Conservation (phyloP, 2,888 invertebrate species). For the Hyposoter dolosus region DNA sequence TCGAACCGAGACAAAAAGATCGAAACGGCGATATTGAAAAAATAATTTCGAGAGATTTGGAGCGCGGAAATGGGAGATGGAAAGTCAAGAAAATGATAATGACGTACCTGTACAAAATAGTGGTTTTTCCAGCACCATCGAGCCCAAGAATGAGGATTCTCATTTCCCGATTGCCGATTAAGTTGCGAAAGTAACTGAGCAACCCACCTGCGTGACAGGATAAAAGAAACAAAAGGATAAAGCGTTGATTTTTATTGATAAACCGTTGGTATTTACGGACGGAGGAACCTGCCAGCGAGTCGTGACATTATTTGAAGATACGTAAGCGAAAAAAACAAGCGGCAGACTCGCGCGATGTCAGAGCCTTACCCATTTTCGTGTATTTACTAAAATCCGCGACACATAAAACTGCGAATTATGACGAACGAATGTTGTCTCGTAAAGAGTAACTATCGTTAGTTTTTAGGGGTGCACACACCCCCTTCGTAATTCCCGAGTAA, state of each 20-base stretch:
- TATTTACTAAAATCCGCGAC: slow-evolving; percentile 71
- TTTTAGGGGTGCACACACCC: slow-evolving; percentile 41
- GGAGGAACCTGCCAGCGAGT: slow-evolving; percentile 46
- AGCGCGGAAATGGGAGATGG: not conserved
- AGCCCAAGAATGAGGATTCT: slow-evolving; percentile 98
- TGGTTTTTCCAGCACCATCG: slow-evolving; percentile 99
- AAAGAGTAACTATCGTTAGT: slow-evolving; percentile 6
- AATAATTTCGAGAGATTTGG: not conserved
- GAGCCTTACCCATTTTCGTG: slow-evolving; percentile 77
- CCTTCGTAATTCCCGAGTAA: slow-evolving; percentile 48
- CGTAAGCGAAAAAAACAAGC: slow-evolving; percentile 15
- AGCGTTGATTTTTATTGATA: not conserved
- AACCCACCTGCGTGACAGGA: slow-evolving; percentile 90
- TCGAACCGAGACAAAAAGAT: too few relatives aligned
- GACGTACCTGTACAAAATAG: slow-evolving; percentile 94
- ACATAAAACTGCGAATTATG: slow-evolving; percentile 74
- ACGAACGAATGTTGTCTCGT: slow-evolving; percentile 25
- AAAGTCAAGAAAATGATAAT: slow-evolving; percentile 46
- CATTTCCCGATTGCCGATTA: slow-evolving; percentile 99
- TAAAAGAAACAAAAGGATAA: not conserved
- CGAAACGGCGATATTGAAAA: not conserved
- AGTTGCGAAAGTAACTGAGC: slow-evolving; percentile 97
- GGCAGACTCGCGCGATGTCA: not conserved
- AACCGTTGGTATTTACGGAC: not conserved
- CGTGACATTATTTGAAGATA: slow-evolving; percentile 44